These are phyloP conservation scores for Drosophila formosana DNA, from an alignment of 2,888 invertebrate genomes.

Conservation along the genomic window DNA sequence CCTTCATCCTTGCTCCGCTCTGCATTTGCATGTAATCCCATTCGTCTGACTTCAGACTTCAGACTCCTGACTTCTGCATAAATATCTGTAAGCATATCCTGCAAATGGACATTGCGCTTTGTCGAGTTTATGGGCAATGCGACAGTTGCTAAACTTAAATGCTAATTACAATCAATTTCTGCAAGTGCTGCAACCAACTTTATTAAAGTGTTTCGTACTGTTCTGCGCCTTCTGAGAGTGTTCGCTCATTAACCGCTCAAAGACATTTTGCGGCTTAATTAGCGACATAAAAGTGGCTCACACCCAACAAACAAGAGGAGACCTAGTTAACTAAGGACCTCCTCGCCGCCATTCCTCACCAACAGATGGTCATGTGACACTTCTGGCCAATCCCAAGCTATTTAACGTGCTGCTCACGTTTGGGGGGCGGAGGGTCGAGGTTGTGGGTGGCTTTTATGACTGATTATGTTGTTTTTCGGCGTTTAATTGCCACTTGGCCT, in stretches of 20 bases:
- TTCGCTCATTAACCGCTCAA: slow-evolving; percentile 50
- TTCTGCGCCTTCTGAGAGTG: slow-evolving; percentile 27
- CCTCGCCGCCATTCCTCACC: slow-evolving; percentile 14
- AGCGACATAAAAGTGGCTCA: slow-evolving; percentile 59
- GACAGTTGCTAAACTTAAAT: slow-evolving; percentile 26
- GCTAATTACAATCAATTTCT: slow-evolving; percentile 64
- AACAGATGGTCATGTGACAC: slow-evolving; percentile 69
- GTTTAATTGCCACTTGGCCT: slow-evolving; percentile 74
- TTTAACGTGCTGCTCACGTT: slow-evolving; percentile 69
- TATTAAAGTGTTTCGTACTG: slow-evolving; percentile 52
- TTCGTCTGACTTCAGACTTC: background rate
- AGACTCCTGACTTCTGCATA: background rate
- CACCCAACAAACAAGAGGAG: slow-evolving; percentile 9
- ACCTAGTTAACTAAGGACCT: slow-evolving; percentile 32
- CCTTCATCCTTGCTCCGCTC: background rate
- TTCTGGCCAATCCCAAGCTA: slow-evolving; percentile 42
- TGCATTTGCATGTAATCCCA: background rate
- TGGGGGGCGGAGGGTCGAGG: background rate
- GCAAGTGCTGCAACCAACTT: slow-evolving; percentile 12
- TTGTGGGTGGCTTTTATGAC: slow-evolving; percentile 63
- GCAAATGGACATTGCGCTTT: slow-evolving; percentile 1
- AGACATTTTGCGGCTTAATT: slow-evolving; percentile 62
- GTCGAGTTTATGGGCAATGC: slow-evolving; percentile 13
- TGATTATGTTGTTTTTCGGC: slow-evolving; percentile 77
- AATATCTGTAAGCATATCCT: background rate